Conservation (phyloP, 2,797 vertebrate species). For the Fistularia tabacaria region DNA sequence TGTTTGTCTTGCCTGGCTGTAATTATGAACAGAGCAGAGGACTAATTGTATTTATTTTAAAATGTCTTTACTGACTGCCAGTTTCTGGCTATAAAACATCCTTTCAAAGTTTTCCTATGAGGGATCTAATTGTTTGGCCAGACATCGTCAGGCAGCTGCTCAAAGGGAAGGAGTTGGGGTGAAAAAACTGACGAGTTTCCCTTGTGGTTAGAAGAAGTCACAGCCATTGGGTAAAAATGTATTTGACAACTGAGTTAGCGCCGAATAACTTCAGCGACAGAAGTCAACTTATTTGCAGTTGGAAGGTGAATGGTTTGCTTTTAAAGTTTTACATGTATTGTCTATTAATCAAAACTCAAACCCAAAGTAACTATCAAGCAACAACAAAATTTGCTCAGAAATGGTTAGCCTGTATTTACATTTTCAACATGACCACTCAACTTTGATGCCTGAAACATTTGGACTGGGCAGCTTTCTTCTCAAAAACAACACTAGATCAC, state of each 20-base stretch:
- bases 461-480: slow-evolving; percentile 15
- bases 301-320: slow-evolving; percentile 23
- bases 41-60: slow-evolving; percentile 66
- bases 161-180: slow-evolving; percentile 35
- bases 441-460: slow-evolving; percentile 26
- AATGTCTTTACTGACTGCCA: slow-evolving; percentile 40
- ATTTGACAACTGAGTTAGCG: slow-evolving; percentile 12
- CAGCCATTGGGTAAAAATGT: slow-evolving; percentile 19
- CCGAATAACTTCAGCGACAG: slow-evolving; percentile 5
- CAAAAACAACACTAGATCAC: slow-evolving; percentile 11
- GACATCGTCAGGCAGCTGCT: slow-evolving; percentile 53
- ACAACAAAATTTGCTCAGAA: slow-evolving; percentile 41
- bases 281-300: slow-evolving; percentile 30
- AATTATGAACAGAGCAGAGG: slow-evolving; percentile 53
- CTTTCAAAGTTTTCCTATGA: slow-evolving; percentile 61
- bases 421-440: slow-evolving; percentile 15
- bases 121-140: slow-evolving; percentile 63
- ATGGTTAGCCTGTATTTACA: slow-evolving; percentile 8
- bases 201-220: slow-evolving; percentile 35
- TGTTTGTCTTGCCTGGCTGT: slow-evolving; percentile 61
- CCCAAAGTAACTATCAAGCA: slow-evolving; percentile 49
- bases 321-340: slow-evolving; percentile 48
- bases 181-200: slow-evolving; percentile 37
- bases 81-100: slow-evolving; percentile 56
- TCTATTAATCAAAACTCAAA: slow-evolving; percentile 47